These are phyloP conservation scores for Seira musarum DNA, from an alignment of 2,888 invertebrate species.

Conservation along the genomic window DNA sequence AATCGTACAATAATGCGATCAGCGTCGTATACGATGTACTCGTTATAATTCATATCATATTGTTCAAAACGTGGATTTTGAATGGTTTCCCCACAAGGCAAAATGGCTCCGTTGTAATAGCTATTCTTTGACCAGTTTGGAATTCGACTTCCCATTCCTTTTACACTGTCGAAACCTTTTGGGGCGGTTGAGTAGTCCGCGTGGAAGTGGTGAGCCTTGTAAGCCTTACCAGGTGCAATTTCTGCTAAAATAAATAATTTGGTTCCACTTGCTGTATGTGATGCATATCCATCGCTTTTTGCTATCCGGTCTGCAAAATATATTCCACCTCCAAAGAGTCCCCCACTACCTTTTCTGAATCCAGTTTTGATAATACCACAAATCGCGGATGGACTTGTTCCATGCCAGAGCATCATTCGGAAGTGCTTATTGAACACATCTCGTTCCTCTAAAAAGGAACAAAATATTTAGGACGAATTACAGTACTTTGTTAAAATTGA, in stretches of 20 bases:
- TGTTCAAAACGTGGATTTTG: conserved; percentile 17
- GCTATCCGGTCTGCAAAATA: conserved; percentile 60
- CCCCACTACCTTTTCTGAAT: conserved; percentile 38
- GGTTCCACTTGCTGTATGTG: background rate
- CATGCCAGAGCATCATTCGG: conserved; percentile 47
- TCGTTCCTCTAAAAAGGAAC: no score
- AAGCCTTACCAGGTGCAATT: conserved; percentile 46
- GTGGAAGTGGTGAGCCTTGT: conserved; percentile 56
- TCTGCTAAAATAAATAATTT: conserved; percentile 43
- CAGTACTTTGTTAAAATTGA: no score
- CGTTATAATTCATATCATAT: conserved; percentile 46
- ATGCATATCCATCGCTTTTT: conserved; percentile 37
- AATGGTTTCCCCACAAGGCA: conserved; percentile 35
- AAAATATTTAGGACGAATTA: no score
- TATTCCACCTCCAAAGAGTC: conserved; percentile 48
- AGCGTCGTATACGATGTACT: conserved; percentile 49
- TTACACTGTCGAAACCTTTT: conserved; percentile 33
- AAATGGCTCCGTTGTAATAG: conserved; percentile 38
- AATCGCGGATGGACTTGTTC: conserved; percentile 21
- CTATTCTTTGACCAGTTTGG: conserved; percentile 47
- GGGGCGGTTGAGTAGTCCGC: conserved; percentile 34
- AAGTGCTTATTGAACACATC: conserved; percentile 4
- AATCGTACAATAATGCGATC: conserved; percentile 40
- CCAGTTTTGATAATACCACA: conserved; percentile 49
- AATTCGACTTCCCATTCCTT: conserved; percentile 46